phyloP scores from a whole-genome alignment of 2,888 invertebrate genomes.

The Meliscaeva auricollis region DNA sequence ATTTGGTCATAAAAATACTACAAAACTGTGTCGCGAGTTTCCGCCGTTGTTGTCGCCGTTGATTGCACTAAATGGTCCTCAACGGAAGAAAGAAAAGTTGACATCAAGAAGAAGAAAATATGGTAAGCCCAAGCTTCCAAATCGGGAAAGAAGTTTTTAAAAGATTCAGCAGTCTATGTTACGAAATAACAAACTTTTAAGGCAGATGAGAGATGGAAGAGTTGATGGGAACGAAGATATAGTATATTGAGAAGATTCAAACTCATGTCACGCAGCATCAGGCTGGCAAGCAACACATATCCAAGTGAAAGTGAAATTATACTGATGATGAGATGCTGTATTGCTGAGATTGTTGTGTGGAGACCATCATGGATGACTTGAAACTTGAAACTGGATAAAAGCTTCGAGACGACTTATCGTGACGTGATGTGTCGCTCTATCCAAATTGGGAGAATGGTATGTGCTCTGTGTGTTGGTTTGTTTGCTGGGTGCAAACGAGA shows the following conservation, averaged over 20 bases:
- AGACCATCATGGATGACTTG: constrained; percentile 24
- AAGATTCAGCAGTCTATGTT: neutral
- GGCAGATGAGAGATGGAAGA: neutral
- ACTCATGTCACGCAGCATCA: constrained; percentile 20
- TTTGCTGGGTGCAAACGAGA: constrained; percentile 36
- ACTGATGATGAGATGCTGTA: constrained; percentile 13
- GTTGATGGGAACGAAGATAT: neutral
- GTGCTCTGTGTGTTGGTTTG: constrained; percentile 1
- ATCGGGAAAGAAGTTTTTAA: neutral
- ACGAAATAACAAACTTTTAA: neutral
- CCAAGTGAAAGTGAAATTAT: constrained; percentile 65
- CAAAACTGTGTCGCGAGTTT: constrained; percentile 51
- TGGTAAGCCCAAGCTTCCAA: constrained; percentile 16
- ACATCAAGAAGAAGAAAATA: constrained; percentile 20
- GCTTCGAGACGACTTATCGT: constrained; percentile 36
- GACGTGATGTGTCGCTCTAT: constrained; percentile 56
- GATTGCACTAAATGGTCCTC: neutral
- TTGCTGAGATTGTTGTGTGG: constrained; percentile 15
- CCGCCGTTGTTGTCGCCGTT: constrained; percentile 8
- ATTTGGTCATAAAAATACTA: constrained; percentile 49
- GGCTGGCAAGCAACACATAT: neutral
- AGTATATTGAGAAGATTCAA: constrained; percentile 7
- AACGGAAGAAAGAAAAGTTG: constrained; percentile 28
- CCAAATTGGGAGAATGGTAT: constrained; percentile 56
- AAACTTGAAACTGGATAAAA: constrained; percentile 59